A percentile compares a stretch with the other conserved stretches of the same genome.
Conservation (phyloP, 2,113 vertebrate genomes). For the Conger conger region DNA sequence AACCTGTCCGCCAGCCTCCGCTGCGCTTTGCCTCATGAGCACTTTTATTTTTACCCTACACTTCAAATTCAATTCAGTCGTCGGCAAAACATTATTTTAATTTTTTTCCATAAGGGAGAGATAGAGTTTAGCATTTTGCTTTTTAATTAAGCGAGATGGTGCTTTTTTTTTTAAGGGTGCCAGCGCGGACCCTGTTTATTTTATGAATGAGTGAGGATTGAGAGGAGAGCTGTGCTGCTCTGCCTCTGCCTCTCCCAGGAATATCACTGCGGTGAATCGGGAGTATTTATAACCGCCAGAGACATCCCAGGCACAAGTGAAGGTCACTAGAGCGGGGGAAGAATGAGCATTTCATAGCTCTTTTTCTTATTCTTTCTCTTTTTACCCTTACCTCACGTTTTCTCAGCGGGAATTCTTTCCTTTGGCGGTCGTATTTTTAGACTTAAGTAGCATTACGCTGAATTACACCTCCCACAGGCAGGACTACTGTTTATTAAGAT, state of each 20-base stretch:
- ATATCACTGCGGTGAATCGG: slow-evolving; percentile 20
- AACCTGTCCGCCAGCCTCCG: background rate
- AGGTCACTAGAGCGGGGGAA: slow-evolving; percentile 23
- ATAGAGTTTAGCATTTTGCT: too few species aligned
- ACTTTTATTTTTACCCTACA: background rate
- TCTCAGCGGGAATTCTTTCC: background rate
- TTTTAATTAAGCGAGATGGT: slow-evolving; percentile 52
- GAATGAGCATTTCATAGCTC: slow-evolving; percentile 14
- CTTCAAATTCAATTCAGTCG: background rate
- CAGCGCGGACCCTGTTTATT: slow-evolving; percentile 30
- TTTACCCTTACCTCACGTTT: background rate
- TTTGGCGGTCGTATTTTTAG: background rate
- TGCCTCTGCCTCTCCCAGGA: slow-evolving; percentile 12
- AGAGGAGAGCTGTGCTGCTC: slow-evolving; percentile 43
- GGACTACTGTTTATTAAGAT: background rate
- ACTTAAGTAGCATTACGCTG: background rate
- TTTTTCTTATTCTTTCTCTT: slow-evolving; percentile 23
- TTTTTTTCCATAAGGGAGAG: too few species aligned
- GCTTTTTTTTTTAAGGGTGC: slow-evolving; percentile 35
- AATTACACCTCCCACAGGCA: background rate
- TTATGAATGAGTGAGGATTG: slow-evolving; percentile 43
- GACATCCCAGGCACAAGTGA: slow-evolving; percentile 28
- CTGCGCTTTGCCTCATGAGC: background rate
- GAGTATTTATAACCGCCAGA: slow-evolving; percentile 22
- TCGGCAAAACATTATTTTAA: background rate